Base-by-base conservation (phyloP, 2,113 vertebrate genomes). In the Ardeotis arabs region DNA sequence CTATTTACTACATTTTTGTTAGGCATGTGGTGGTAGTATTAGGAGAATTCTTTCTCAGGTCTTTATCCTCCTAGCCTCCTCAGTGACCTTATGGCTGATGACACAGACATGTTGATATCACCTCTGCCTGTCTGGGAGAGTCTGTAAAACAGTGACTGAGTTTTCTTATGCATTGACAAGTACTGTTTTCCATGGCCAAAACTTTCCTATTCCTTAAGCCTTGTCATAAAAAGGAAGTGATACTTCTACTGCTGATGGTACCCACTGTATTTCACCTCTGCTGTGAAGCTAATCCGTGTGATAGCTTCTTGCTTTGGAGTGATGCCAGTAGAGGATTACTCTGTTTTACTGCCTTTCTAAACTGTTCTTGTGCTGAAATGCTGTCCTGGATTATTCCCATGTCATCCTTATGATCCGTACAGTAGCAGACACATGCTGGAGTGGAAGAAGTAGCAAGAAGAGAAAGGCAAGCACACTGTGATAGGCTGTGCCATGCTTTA, bases 321-420 rank as follows among this genome's bases (percentile, higher is more conserved):
- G 31, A 67, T 82, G 86, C 89, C 90, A 91, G 13, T 13, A 70
- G 55, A 11, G 90, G 39, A 93, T 95, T 95, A 83, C n/a, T 89
- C 31, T 78, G 7, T 64, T 94, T 73, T 91, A 66, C 87, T 74
- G 37, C 53, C 50, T 83, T 90, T 91, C 67, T 83, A 83, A 87
- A 95, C 59, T 80, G 75, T 33, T 86, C 8, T 80, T 83, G n/a
- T 83, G 72, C 45, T 90, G 87, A 91, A 93, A 83, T 83, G 55
- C n/a, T 74, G 63, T 77, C 87, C 78, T 93, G 90, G 59, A 95
- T 96, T 96, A 95, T 95, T 96, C 45, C 45, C 7, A 3, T 63
- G 45, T 95, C 90, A 95, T 93, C 82, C 63, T 64, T 86, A 1
- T 47, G 41, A 77, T 94, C 55, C 72, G 44, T 53, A 85, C 41